Evolutionary conservation across 2,113 vertebrate species (phyloP), one percentile per base, ranked within the genome.

Genomic region (Camelus dromedarius): DNA sequence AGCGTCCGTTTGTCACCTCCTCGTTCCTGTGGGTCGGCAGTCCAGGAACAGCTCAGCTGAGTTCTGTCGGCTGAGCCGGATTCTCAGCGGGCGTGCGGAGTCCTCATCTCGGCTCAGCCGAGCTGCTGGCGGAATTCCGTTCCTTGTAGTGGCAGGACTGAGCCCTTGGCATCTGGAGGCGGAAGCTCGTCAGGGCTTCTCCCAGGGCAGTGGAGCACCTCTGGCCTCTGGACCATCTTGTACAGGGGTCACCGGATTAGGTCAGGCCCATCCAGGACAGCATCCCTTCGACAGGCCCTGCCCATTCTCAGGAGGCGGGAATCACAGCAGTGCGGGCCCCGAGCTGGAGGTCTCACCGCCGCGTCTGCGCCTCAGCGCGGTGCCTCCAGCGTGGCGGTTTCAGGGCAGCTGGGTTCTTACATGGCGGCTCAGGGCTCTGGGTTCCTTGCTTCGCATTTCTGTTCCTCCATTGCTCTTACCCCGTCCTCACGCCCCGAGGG

Each of bases 311-410:
- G 54, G 50, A 42, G 42, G 52, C 13, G n/a, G 28, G 62, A 7
- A 1, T 1, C 8, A 9, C 10, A 2, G 0, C 4, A 80, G 35
- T 1, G 0, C 11, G n/a, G 28, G 30, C 12, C 13, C 28, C 24
- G 8, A 3, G 2, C 18, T 6, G 15, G 13, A 16, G 2, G 5
- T n/a, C 64, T 19, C 69, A 28, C 4, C 3, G 0, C 32, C 42
- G 1, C 16, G 0, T 6, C 19, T 0, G 38, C 6, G 0, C 20
- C 66, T 58, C 28, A 0, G 3, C 1, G 1, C 1, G 1, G 6
- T 19, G 11, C 54, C 64, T n/a, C 12, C n/a, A 22, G 54, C 24
- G 19, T 0, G 19, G 30, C 19, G 9, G 38, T 20, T 60, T 46
- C 89, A 42, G 18, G 26, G n/a, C 0, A 28, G 10, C 14, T 8